Evolutionary conservation across 2,797 vertebrate genomes (phyloP), one percentile per base, ranked within the genome.

Genomic region (Chloroceryle inda): DNA sequence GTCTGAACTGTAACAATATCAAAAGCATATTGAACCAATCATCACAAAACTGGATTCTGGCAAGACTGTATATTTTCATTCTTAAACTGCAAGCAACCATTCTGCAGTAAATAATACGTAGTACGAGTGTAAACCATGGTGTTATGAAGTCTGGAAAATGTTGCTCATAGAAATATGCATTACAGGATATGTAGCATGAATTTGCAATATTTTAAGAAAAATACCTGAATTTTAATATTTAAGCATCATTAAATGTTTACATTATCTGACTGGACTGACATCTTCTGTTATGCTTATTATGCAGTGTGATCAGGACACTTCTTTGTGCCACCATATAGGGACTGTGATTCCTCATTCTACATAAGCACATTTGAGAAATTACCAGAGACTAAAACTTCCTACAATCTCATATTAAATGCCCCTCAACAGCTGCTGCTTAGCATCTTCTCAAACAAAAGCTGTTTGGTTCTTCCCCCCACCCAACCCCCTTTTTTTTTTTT

Each of bases 1-100:
- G 76, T 84, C 79, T 94, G 63, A 88, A 92, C 71, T 92, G 82
- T 26, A 78, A 92, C 85, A 44, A 12, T n/a, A 76, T 1, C 27
- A 88, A 90, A 79, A 94, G 80, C 26, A 47, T 20, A 50, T 31
- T 33, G 56, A 73, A 55, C 80, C 80, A 67, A 82, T 56, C 26
- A 26, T 45, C n/a, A 73, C 24, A 37, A 40, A 90, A 92, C 10
- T 64, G 44, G 63, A 49, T 85, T 91, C 75, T 86, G 89, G 63
- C 33, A 88, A 66, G 76, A 47, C 0, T n/a, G 14, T 7, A 40
- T 0, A 1, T 44, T 78, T 69, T 45, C 17, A 55, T 67, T 59
- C 29, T 88, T 61, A 62, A 69, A 75, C 44, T 81, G 63, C 45
- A 83, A 95, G 10, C 37, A 88, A 55, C 9, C 4, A 1, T 63